Evolutionary conservation across 2,888 invertebrate genomes (phyloP), one percentile per base, ranked within the genome.

Genomic region (Arrhopalites spinosus): DNA sequence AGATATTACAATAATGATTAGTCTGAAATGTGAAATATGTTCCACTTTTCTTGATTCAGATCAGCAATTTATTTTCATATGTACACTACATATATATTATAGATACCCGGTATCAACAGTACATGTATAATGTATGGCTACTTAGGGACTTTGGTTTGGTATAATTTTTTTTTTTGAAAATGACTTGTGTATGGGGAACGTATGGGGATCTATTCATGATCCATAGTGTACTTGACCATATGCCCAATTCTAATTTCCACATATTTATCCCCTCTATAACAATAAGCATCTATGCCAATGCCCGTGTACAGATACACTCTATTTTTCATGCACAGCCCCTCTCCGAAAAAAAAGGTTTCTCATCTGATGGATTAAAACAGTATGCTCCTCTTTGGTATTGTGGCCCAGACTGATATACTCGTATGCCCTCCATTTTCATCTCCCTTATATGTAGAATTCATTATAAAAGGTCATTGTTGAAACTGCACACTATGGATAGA

Each of bases 141-240:
- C 36, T 36, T 36, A 36, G 36, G 36, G n/a, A n/a, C n/a, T n/a
- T n/a, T n/a, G n/a, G 3, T 36, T 36, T 36, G 36, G 36, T 7
- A 36, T 36, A 36, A 36, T 36, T 36, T n/a, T n/a, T n/a, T n/a
- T n/a, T n/a, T 59, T 25, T 29, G 50, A 53, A 56, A 70, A 29
- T 56, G 70, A 56, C 70, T 70, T 56, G 56, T 70, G 70, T 56
- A 70, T n/a, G 56, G 20, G 70, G 50, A 53, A 27, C 56, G 56
- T 70, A 70, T 70, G 70, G 53, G 69, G 56, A 30, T 50, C 30
- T 56, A 27, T 69, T 70, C 53, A 70, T 56, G 56, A 56, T 53
- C 53, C 50, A 13, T 30, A 53, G 17, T 53, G 17, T 75, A 75
- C 75, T 75, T 64, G 71, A 75, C 70, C 75, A 75, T 75, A 75